These are phyloP conservation scores for Rousettus madagascariensis DNA, from an alignment of 2,797 vertebrate genomes.

Conservation along the genomic window DNA sequence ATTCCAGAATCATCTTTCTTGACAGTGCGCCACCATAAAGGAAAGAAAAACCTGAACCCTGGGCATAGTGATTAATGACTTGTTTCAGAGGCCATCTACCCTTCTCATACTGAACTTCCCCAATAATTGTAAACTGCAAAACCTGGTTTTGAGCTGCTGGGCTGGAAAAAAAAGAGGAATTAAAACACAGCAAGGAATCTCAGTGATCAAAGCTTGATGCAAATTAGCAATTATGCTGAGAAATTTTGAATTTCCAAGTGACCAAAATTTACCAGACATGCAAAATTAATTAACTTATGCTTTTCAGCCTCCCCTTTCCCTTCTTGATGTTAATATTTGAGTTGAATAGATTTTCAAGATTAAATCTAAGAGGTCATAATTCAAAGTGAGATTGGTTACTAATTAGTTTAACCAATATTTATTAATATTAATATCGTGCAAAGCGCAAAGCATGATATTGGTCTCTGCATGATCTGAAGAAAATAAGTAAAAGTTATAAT, in stretches of 20 bases:
- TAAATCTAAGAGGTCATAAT: not conserved
- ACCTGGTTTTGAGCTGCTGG: not conserved
- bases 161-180: not conserved
- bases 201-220: not conserved
- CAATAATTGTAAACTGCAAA: not conserved
- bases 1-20: not conserved
- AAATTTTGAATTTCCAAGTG: not conserved
- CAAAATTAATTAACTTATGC: not conserved
- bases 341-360: not conserved
- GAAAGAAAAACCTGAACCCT: not conserved
- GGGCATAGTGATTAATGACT: not conserved
- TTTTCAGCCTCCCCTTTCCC: not conserved
- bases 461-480: not conserved
- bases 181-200: not conserved
- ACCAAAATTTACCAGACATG: not conserved
- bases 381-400: not conserved
- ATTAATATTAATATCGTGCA: not conserved
- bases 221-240: not conserved
- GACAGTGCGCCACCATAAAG: not conserved
- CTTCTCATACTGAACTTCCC: not conserved
- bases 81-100: not conserved
- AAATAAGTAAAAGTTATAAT: not conserved
- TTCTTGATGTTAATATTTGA: not conserved
- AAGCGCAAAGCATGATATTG: not conserved
- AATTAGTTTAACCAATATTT: not conserved